Conservation (phyloP, 2,113 vertebrate species). For the Halichoerus grypus region DNA sequence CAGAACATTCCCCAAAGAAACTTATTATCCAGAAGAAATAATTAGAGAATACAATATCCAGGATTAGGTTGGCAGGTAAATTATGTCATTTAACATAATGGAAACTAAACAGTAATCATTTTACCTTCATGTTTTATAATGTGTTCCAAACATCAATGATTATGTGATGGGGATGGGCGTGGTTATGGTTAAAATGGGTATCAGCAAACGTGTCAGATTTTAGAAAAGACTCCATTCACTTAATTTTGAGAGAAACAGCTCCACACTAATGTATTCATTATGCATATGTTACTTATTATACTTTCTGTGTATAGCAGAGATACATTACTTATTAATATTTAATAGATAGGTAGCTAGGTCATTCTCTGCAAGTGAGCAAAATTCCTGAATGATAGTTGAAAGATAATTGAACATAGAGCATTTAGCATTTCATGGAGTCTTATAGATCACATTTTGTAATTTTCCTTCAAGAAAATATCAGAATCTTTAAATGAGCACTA, state of each 20-base stretch:
- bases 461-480: neutral
- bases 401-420: neutral
- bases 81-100: neutral
- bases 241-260: constrained; percentile 13
- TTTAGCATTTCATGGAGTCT: neutral
- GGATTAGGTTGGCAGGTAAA: neutral
- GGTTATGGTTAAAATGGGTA: neutral
- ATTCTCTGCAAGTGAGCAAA: constrained; percentile 23
- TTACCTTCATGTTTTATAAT: neutral
- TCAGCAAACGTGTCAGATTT: neutral
- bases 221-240: neutral
- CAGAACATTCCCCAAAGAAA: neutral
- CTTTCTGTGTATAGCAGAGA: neutral
- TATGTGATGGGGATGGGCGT: neutral
- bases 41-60: neutral
- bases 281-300: neutral
- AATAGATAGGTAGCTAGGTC: neutral
- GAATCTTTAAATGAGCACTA: neutral
- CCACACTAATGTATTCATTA: neutral
- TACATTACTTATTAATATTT: neutral
- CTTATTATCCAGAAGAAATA: neutral
- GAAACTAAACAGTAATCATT: neutral
- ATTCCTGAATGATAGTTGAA: neutral
- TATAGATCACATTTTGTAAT: neutral
- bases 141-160: neutral